These are phyloP conservation scores for Drosophila tani DNA, from an alignment of 1,140 invertebrate species.

Conservation along the genomic window DNA sequence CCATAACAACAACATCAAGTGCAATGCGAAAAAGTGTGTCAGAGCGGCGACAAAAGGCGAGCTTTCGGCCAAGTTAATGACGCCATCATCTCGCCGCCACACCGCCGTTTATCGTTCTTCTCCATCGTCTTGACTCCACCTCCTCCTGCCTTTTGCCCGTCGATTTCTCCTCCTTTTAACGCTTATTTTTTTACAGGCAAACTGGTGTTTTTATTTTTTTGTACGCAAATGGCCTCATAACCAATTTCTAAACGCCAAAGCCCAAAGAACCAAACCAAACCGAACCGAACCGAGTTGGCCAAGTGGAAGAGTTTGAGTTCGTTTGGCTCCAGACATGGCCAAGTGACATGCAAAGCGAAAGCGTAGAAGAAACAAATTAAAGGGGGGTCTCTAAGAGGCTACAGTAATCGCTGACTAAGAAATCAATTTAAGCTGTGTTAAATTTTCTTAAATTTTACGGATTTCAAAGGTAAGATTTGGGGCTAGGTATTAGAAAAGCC, in stretches of 20 bases:
- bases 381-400: neutral
- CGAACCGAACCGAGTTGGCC: slow-evolving; percentile 23
- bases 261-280: slow-evolving; percentile 48
- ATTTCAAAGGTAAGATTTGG: neutral
- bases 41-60: slow-evolving; percentile 54
- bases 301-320: slow-evolving; percentile 50
- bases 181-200: slow-evolving; percentile 58
- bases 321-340: slow-evolving; percentile 57
- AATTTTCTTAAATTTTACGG: too few relatives aligned
- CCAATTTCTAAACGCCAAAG: slow-evolving; percentile 59
- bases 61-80: slow-evolving; percentile 62
- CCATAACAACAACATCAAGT: slow-evolving; percentile 26
- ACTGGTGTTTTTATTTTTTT: slow-evolving; percentile 6
- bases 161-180: slow-evolving; percentile 41
- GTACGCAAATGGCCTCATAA: slow-evolving; percentile 52
- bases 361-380: slow-evolving; percentile 16
- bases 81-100: slow-evolving; percentile 35
- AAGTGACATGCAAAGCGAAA: slow-evolving; percentile 70
- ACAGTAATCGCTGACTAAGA: neutral
- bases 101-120: slow-evolving; percentile 37
- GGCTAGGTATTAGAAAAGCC: too few relatives aligned
- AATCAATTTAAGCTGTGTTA: neutral
- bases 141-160: slow-evolving; percentile 25
- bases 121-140: slow-evolving; percentile 20
- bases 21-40: slow-evolving; percentile 40